Percentiles rank a stretch among this genome's conserved stretches.
phyloP scores from a whole-genome alignment of 2,797 vertebrate species.

The Podargus strigoides region DNA sequence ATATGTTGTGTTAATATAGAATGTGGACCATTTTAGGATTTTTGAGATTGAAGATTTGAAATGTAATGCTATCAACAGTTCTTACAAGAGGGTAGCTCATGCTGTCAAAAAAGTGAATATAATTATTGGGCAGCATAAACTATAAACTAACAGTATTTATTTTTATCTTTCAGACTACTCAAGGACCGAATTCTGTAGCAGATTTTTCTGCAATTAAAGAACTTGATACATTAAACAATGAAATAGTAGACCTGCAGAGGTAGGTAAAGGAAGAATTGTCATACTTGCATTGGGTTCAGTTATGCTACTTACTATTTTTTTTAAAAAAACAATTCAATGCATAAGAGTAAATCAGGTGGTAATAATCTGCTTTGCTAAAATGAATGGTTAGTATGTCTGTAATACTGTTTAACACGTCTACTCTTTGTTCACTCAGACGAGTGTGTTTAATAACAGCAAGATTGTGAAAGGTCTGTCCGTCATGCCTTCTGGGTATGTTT shows the following conservation, averaged over 20 bases:
- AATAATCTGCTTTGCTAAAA: neutral
- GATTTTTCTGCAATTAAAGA: conserved; percentile 99
- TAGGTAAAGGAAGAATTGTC: conserved; percentile 65
- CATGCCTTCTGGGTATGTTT: neutral
- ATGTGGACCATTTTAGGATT: neutral
- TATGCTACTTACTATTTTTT: neutral
- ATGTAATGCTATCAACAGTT: neutral
- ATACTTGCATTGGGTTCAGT: neutral
- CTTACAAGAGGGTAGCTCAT: neutral
- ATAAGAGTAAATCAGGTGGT: neutral
- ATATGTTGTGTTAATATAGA: neutral
- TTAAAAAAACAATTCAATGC: neutral
- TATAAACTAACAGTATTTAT: neutral
- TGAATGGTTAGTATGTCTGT: neutral
- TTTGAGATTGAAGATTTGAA: neutral
- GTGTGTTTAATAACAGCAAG: neutral
- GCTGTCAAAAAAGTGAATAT: neutral
- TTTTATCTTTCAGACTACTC: conserved; percentile 78
- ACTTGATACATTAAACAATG: conserved; percentile 94
- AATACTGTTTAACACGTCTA: neutral
- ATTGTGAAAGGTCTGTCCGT: neutral
- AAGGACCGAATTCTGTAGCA: conserved; percentile 80
- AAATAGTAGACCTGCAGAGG: conserved; percentile 96
- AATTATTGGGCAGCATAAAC: neutral
- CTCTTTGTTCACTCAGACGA: neutral